These are phyloP conservation scores for Aptenodytes patagonicus DNA, from an alignment of 2,113 vertebrate genomes.

Conservation along the genomic window DNA sequence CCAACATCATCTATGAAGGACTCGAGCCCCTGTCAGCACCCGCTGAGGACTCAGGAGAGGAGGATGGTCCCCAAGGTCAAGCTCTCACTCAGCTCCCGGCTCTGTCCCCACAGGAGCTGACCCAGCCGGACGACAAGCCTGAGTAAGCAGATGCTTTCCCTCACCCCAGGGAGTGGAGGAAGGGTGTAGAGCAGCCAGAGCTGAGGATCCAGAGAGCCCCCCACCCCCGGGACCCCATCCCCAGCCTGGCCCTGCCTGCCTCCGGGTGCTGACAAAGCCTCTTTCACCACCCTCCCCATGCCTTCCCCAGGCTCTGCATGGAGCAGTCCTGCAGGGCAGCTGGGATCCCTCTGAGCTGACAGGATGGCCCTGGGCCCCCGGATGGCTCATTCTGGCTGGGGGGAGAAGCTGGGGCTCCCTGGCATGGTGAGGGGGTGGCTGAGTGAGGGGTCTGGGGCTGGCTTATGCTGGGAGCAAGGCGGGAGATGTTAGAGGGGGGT, in stretches of 20 bases:
- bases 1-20: constrained; percentile 89
- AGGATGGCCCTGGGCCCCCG: background rate
- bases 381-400: background rate
- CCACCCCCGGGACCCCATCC: background rate
- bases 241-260: background rate
- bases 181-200: background rate
- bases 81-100: constrained; percentile 29
- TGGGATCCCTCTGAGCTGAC: background rate
- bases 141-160: constrained; percentile 40
- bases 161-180: accelerated
- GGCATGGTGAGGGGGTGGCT: background rate
- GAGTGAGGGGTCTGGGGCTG: background rate
- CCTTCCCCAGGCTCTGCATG: background rate
- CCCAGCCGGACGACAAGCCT: constrained; percentile 31
- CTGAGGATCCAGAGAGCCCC: background rate
- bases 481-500: accelerated
- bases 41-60: background rate
- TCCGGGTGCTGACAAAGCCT: background rate
- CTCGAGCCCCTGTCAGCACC: constrained; percentile 31
- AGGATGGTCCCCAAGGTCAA: background rate
- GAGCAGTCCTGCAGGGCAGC: background rate
- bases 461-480: background rate
- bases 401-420: background rate
- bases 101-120: constrained; percentile 18
- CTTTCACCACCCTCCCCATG: background rate